phyloP scores from a whole-genome alignment of 1,140 invertebrate species.

The Drosophila ohnishii region DNA sequence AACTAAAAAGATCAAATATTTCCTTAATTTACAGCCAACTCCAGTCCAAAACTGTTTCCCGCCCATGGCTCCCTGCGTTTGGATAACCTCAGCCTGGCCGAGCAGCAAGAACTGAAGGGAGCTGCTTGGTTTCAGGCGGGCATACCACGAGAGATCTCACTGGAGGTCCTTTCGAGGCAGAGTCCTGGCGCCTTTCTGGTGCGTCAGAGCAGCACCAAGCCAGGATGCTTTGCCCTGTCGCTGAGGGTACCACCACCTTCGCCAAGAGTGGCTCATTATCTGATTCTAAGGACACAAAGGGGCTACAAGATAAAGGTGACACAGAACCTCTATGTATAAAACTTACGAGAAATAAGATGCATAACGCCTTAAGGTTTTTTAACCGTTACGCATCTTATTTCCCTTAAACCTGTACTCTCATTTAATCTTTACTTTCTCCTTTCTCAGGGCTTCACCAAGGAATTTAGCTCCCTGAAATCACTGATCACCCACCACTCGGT shows the following conservation, averaged over 20 bases:
- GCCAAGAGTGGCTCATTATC: conserved; percentile 96
- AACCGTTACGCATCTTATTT: too few species aligned
- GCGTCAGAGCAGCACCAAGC: conserved; percentile 95
- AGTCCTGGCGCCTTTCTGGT: conserved; percentile 97
- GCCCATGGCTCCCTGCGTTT: conserved; percentile 87
- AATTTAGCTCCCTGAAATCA: conserved; percentile 94
- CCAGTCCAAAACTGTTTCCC: conserved; percentile 83
- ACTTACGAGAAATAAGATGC: neutral
- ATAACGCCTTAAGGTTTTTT: too few species aligned
- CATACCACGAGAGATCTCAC: conserved; percentile 95
- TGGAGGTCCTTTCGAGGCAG: conserved; percentile 95
- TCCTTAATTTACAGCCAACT: conserved; percentile 64
- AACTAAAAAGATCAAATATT: neutral
- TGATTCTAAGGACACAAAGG: conserved; percentile 94
- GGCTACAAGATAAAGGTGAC: conserved; percentile 98
- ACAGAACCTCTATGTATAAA: neutral
- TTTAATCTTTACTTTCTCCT: neutral
- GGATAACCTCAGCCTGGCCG: conserved; percentile 88
- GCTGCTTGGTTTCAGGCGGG: conserved; percentile 98
- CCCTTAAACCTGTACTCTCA: too few species aligned
- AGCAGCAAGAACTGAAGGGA: conserved; percentile 91
- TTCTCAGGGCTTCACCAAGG: conserved; percentile 96
- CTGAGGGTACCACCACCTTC: conserved; percentile 97
- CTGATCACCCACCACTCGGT: conserved; percentile 97
- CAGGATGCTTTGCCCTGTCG: conserved; percentile 97